Conservation (phyloP, 2,888 invertebrate genomes). For the Dicyrtoma fusca region DNA sequence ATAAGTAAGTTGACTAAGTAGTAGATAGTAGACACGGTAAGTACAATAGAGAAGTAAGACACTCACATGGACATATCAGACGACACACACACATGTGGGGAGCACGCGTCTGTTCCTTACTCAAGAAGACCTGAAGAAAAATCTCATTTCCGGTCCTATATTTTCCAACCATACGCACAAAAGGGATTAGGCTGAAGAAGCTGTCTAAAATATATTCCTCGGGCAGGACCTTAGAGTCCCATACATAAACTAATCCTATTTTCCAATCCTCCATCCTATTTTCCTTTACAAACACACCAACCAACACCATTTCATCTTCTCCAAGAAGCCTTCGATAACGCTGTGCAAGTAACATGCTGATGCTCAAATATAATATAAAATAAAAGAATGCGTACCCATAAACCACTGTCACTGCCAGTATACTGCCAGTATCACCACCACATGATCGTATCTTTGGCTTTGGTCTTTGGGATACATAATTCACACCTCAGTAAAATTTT, state of each 20-base stretch:
- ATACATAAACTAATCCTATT: conserved; percentile 31
- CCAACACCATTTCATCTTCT: too few relatives aligned
- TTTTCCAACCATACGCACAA: conserved; percentile 18
- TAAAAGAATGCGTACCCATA: too few relatives aligned
- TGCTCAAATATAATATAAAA: too few relatives aligned
- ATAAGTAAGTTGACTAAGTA: too few relatives aligned
- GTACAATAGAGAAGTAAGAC: neutral
- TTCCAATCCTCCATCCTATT: conserved; percentile 1
- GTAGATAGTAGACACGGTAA: neutral
- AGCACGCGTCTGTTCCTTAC: conserved; percentile 39
- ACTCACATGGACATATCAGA: conserved; percentile 1
- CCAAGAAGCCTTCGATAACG: too few relatives aligned
- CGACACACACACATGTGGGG: conserved; percentile 30
- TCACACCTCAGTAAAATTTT: too few relatives aligned
- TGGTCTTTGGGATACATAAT: too few relatives aligned
- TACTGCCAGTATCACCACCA: too few relatives aligned
- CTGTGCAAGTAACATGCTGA: too few relatives aligned
- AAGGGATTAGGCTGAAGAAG: conserved; percentile 16
- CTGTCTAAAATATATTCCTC: conserved; percentile 29
- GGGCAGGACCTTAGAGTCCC: conserved; percentile 27
- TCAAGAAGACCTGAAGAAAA: conserved; percentile 27
- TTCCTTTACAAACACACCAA: too few relatives aligned
- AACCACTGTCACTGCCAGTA: too few relatives aligned
- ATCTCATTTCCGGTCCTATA: conserved; percentile 43
- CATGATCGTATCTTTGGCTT: too few relatives aligned